phyloP scores from a whole-genome alignment of 2,888 invertebrate genomes.

The Perdita meconis region DNA sequence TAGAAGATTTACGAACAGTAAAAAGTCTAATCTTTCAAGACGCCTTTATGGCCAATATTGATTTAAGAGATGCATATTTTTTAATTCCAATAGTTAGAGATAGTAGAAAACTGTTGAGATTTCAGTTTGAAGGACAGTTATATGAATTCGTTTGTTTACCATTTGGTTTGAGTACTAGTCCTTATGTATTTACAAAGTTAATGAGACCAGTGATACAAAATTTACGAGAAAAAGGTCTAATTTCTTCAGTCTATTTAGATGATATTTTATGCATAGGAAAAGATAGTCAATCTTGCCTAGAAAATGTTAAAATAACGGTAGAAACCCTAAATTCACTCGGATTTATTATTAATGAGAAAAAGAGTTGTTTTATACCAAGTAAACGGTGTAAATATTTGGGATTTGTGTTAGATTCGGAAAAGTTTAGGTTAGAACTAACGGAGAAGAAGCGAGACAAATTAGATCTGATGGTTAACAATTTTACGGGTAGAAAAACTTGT shows the following conservation, averaged over 20 bases:
- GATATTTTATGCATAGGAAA: constrained; percentile 11
- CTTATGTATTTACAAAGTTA: constrained; percentile 21
- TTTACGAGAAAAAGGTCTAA: not conserved
- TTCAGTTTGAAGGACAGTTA: not conserved
- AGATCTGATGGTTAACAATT: not conserved
- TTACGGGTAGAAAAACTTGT: not conserved
- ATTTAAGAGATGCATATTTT: not conserved
- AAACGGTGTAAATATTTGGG: constrained; percentile 7
- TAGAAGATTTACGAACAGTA: constrained; percentile 4
- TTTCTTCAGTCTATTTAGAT: constrained; percentile 13
- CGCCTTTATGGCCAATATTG: not conserved
- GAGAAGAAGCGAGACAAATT: not conserved
- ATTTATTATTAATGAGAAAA: constrained; percentile 18
- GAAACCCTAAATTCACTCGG: not conserved
- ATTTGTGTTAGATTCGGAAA: not conserved
- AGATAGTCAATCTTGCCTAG: not conserved
- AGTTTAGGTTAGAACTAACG: not conserved
- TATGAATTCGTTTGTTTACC: constrained; percentile 15
- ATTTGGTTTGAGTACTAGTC: constrained; percentile 10
- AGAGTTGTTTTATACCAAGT: not conserved
- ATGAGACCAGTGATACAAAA: constrained; percentile 4
- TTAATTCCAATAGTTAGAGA: not conserved
- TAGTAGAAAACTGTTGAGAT: constrained; percentile 15
- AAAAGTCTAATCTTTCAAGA: not conserved
- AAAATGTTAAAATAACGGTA: not conserved